A percentile compares a stretch with the other conserved stretches of the same genome.
Conservation (phyloP, 2,113 vertebrate genomes). For the Mus musculus region GRCm39 chr17:84872001-84872500, state of each 20-base stretch:
- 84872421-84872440: not conserved
- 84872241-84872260: too few relatives aligned
- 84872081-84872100: not conserved
- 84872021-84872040: not conserved
- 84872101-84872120: not conserved
- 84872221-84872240: too few relatives aligned
- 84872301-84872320: not conserved
- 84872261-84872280: not conserved
- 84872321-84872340: too few relatives aligned
- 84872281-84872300: not conserved
- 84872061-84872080: constrained; percentile 8
- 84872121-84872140: not conserved
- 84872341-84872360: too few relatives aligned
- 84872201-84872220: not conserved
- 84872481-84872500: constrained; percentile 1
- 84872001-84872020: not conserved
- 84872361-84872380: too few relatives aligned
- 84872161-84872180: not conserved
- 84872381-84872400: not conserved
- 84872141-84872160: too few relatives aligned
- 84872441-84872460: not conserved
- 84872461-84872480: not conserved
- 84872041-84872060: not conserved
- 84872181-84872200: not conserved
- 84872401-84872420: not conserved